Percentiles rank a stretch among this genome's conserved stretches.
Evolutionary conservation across 1,140 invertebrate species (phyloP).

Genomic region (Harpegnathos saltator): DNA sequence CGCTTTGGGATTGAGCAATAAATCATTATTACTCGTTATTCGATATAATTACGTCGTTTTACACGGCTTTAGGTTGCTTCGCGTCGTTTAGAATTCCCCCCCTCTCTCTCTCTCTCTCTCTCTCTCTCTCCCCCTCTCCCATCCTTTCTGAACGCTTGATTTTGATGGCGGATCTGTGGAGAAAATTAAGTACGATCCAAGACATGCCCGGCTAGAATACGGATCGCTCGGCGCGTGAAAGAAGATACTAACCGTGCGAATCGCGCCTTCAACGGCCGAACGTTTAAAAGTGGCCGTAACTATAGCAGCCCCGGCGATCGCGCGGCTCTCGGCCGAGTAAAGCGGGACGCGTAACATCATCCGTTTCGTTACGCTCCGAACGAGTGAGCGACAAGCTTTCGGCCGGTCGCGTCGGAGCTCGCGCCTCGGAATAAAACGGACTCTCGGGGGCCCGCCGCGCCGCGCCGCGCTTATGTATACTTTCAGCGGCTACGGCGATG

Average conservation of each 20-base stretch:
- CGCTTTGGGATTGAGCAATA: slow-evolving; percentile 39
- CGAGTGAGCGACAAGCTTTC: slow-evolving; percentile 17
- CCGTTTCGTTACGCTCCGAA: slow-evolving; percentile 23
- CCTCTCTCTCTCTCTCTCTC: no score
- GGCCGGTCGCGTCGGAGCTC: not conserved
- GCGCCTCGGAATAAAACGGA: slow-evolving; percentile 15
- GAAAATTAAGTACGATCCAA: no score
- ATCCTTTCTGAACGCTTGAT: no score
- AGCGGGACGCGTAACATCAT: not conserved
- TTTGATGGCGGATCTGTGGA: no score
- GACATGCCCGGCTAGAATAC: no score
- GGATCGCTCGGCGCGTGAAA: no score
- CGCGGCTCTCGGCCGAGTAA: not conserved
- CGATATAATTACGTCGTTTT: slow-evolving; percentile 34
- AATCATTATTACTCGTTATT: slow-evolving; percentile 54
- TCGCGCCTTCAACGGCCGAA: no score
- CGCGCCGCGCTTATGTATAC: no score
- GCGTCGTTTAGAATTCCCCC: not conserved
- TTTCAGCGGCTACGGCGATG: not conserved
- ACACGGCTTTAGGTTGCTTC: not conserved
- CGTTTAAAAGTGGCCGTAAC: no score
- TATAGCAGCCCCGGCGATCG: not conserved
- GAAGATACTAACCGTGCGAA: no score
- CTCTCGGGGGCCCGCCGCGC: not conserved
- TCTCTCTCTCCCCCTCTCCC: no score